A percentile compares a stretch with the other conserved stretches of the same genome.
Evolutionary conservation across 2,888 invertebrate species (phyloP).

Genomic region (Phalangium opilio): DNA sequence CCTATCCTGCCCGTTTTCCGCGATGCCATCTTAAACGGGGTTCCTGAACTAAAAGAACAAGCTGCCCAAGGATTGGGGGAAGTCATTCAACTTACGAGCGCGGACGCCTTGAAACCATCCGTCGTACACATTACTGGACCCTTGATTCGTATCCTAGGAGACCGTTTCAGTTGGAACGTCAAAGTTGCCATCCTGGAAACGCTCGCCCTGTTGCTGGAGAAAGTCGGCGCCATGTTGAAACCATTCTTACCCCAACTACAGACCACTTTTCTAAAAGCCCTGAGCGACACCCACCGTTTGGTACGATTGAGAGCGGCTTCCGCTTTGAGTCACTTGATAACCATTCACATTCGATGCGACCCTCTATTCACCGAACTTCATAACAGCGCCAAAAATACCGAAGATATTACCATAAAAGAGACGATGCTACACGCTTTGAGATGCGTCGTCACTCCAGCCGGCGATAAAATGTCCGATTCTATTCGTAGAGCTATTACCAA

Average conservation of each 20-base stretch:
- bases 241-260: conserved; percentile 97
- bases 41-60: conserved; percentile 87
- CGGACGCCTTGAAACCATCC: conserved; percentile 78
- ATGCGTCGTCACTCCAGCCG: conserved; percentile 44
- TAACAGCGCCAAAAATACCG: conserved; percentile 62
- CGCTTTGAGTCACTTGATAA: conserved; percentile 71
- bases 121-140: conserved; percentile 97
- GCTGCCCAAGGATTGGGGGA: conserved; percentile 80
- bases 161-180: conserved; percentile 80
- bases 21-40: conserved; percentile 87
- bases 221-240: conserved; percentile 87
- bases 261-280: conserved; percentile 90
- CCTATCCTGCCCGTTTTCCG: conserved; percentile 88
- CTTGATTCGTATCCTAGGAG: conserved; percentile 89
- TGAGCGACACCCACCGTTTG: conserved; percentile 71
- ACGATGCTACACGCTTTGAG: conserved; percentile 83
- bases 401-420: conserved; percentile 75
- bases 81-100: conserved; percentile 65
- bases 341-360: conserved; percentile 85
- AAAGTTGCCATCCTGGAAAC: conserved; percentile 94
- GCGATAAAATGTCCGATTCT: conserved; percentile 17
- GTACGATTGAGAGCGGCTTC: conserved; percentile 78
- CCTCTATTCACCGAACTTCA: conserved; percentile 87
- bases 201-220: conserved; percentile 72
- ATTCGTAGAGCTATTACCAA: conserved; percentile 6